A percentile compares a stretch with the other conserved stretches of the same genome.
Evolutionary conservation across 2,888 invertebrate genomes (phyloP).

Genomic region (Aleiodes testaceus): DNA sequence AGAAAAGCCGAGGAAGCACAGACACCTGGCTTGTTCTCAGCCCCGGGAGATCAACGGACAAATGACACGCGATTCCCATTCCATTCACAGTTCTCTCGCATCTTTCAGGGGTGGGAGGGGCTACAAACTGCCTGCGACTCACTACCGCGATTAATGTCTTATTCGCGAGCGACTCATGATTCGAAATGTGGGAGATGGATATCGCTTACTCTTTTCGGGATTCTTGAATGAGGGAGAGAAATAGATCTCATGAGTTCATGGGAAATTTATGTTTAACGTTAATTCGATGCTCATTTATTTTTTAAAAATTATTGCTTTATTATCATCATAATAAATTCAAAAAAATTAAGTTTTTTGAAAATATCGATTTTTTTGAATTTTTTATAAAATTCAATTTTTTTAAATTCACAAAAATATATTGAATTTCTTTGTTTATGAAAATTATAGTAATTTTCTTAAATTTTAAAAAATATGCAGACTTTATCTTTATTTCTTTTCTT

Average conservation of each 20-base stretch:
- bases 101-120: conserved; percentile 3
- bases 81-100: conserved; percentile 50
- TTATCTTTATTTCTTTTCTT: not conserved
- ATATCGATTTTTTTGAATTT: too few relatives aligned
- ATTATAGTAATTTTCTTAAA: too few relatives aligned
- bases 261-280: conserved; percentile 19
- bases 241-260: conserved; percentile 41
- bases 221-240: too few relatives aligned
- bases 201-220: not conserved
- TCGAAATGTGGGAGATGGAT: conserved; percentile 40
- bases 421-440: too few relatives aligned
- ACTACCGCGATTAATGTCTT: conserved; percentile 68
- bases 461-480: not conserved
- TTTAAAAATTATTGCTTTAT: not conserved
- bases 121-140: conserved; percentile 66
- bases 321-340: too few relatives aligned
- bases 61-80: conserved; percentile 71
- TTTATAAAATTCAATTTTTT: too few relatives aligned
- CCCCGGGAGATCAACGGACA: conserved; percentile 70
- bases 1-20: conserved; percentile 62
- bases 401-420: too few relatives aligned
- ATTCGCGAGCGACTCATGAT: conserved; percentile 58
- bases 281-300: conserved; percentile 25
- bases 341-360: too few relatives aligned
- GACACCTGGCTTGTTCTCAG: conserved; percentile 66